Evolutionary conservation across 92 coral and sea anemone genomes (phyloP), one percentile per base, ranked within the genome.

Genomic region (Scolanthus callimorphus): DNA sequence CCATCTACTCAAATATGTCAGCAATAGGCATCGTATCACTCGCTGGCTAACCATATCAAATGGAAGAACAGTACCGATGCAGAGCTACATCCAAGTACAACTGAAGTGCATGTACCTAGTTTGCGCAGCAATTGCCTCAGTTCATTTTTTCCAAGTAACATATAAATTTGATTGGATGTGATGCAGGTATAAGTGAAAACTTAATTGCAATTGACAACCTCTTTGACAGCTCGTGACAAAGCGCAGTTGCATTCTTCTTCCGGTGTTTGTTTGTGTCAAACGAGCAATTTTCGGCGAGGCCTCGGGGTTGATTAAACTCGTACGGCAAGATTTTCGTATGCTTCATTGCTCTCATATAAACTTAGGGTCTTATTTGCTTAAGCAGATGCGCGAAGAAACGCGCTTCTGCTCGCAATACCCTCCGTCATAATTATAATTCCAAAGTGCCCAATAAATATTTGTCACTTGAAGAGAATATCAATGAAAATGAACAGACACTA

Each of bases 221-320:
- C 31, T 39, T 69, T 88, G 90, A 83, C 96, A 83, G 73, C 48
- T 60, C 39, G 9, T 63, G 60, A 82, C 89, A 82, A 82, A 55
- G 45, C 59, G 57, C 57, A 34, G 84, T 63, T 62, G 54, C 75
- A 67, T 74, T 62, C 69, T 73, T 77, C 74, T 67, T 88, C 96
- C 96, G 90, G 90, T 68, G 57, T 77, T 88, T 85, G 78, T 88
- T 88, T 83, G 86, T 56, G 63, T 43, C 64, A 37, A 51, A 54
- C 44, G 72, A 31, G 52, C 8, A 46, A 10, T 9, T 46, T 46
- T 21, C 11, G 23, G 23, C 52, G 8, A 26, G 28, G 63, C 38
- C 65, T 12, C 12, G 25, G 63, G 49, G 65, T 56, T 68, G 60
- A 66, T 66, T 68, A 57, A 55, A 51, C 45, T 6, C 12, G 11